Conservation (phyloP, 2,888 invertebrate species). For the Phytoseiulus persimilis region DNA sequence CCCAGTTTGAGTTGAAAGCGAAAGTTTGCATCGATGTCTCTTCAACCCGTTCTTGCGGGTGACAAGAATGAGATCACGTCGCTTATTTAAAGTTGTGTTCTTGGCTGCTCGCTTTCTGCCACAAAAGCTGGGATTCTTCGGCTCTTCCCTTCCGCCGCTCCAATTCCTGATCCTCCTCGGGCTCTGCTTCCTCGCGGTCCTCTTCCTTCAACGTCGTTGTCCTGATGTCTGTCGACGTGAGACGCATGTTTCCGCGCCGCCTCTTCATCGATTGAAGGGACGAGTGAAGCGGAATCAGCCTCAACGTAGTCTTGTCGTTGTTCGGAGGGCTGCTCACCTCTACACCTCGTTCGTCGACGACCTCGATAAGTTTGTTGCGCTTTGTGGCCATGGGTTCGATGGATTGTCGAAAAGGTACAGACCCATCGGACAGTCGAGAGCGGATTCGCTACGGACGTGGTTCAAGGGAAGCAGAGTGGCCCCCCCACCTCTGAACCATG, state of each 20-base stretch:
- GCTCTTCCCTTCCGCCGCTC: neutral
- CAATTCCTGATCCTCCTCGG: neutral
- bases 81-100: slow-evolving; percentile 36
- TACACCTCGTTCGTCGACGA: neutral
- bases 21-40: neutral
- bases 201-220: neutral
- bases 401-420: neutral
- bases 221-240: neutral
- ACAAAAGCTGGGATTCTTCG: slow-evolving; percentile 6
- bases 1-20: neutral
- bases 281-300: neutral
- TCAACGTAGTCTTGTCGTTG: neutral
- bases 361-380: neutral
- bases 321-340: neutral
- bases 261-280: neutral
- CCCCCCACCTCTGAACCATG: too few relatives aligned
- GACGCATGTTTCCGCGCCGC: neutral
- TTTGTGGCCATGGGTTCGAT: neutral
- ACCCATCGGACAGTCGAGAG: neutral
- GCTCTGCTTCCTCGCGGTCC: neutral
- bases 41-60: neutral
- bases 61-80: slow-evolving; percentile 36
- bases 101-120: neutral
- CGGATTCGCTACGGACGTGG: neutral
- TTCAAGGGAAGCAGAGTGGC: too few relatives aligned